Evolutionary conservation across 2,113 vertebrate species (phyloP), one percentile per base, ranked within the genome.

Genomic region (Melanostigma gelatinosum): DNA sequence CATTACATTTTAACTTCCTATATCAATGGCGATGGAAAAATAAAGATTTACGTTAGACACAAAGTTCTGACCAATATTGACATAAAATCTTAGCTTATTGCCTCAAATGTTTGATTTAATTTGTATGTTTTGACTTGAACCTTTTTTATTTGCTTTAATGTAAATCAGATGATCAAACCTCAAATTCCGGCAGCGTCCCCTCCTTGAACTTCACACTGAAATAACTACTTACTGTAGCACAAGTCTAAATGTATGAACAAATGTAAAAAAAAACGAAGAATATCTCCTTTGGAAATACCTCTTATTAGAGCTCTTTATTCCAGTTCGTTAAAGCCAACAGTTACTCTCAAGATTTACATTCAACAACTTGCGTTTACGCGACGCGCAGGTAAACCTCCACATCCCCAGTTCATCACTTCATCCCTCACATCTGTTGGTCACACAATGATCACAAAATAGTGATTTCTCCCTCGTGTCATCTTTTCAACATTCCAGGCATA

Each of bases 321-420:
- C 85, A 93, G 95, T 96, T 95, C 94, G 93, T 94, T 92, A 93
- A 91, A 91, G 94, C 91, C 90, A 87, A 95, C 94, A 96, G 93
- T 95, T 96, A 91, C 94, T 95, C 94, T 96, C 95, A 93, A 95
- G 50, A 95, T 95, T 96, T 95, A 96, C 95, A 95, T 91, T 95
- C 90, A 95, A 13, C 93, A 95, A 94, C 92, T 94, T 92, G 77
- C 91, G 82, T 92, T 92, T 89, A 95, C 91, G 93, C 91, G 91
- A 94, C 88, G 94, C 95, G 93, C 95, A 96, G 96, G 76, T 91
- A 95, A 95, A 94, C 91, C 95, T 95, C 90, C 92, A 94, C 95
- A 93, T 89, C 88, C 87, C 90, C 63, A 63, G 54, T 77, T 94
- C 91, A 40, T 62, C 77, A 32, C 91, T 92, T 94, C 91, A 40